A percentile compares a stretch with the other conserved stretches of the same genome.
These are phyloP conservation scores for Anaspis maculata DNA, from an alignment of 2,888 invertebrate species.

Conservation along the genomic window DNA sequence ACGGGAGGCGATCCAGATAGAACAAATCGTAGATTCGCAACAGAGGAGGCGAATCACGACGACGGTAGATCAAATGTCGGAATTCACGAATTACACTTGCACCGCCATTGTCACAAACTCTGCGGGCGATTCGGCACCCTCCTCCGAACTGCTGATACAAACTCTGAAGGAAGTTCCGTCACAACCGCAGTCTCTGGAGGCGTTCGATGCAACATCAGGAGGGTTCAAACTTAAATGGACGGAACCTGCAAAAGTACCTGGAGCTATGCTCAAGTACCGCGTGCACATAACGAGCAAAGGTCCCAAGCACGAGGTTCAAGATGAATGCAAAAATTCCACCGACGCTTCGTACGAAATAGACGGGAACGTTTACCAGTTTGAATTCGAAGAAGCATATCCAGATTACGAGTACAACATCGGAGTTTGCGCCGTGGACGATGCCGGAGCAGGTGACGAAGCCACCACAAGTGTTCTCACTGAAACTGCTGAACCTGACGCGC, in stretches of 20 bases:
- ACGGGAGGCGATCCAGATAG: not conserved
- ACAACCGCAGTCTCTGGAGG: constrained; percentile 11
- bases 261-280: constrained; percentile 14
- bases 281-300: constrained; percentile 9
- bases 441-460: constrained; percentile 11
- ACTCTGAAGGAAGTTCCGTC: constrained; percentile 18
- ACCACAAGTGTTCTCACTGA: constrained; percentile 1
- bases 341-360: not conserved
- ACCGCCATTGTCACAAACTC: constrained; percentile 2
- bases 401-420: constrained; percentile 12
- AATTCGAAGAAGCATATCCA: constrained; percentile 4
- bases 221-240: constrained; percentile 19
- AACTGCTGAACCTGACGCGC: constrained; percentile 17
- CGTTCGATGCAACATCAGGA: constrained; percentile 4
- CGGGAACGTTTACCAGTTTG: not conserved
- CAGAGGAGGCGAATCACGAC: not conserved
- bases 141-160: not conserved
- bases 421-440: constrained; percentile 8
- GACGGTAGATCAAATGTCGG: constrained; percentile 4
- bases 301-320: constrained; percentile 13
- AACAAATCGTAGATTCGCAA: not conserved
- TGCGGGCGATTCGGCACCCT: not conserved
- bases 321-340: constrained; percentile 6
- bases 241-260: constrained; percentile 16
- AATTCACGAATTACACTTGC: constrained; percentile 10